Percentiles rank a stretch among this genome's conserved stretches.
phyloP scores from a whole-genome alignment of 2,888 invertebrate genomes.

The Acleris sparsana region DNA sequence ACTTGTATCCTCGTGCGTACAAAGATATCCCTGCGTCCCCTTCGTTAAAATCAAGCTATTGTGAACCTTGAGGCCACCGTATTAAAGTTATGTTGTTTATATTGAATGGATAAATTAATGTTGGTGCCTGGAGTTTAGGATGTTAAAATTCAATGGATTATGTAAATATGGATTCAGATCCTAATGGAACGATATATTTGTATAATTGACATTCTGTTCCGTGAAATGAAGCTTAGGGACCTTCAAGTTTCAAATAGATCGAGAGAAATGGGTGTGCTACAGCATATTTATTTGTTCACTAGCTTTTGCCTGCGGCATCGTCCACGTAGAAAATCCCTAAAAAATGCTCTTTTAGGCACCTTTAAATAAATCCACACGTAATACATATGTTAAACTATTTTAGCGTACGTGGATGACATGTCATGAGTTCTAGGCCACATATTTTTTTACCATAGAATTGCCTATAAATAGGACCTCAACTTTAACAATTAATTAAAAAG shows the following conservation, averaged over 20 bases:
- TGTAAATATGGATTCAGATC: constrained; percentile 36
- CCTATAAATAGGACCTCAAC: no score
- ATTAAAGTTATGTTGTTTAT: constrained; percentile 9
- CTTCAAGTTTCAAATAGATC: constrained; percentile 11
- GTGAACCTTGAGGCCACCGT: not conserved
- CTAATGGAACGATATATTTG: constrained; percentile 38
- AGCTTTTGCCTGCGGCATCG: no score
- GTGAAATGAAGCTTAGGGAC: constrained; percentile 30
- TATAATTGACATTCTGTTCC: constrained; percentile 34
- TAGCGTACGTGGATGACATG: no score
- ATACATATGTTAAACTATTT: no score
- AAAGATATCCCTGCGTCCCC: constrained; percentile 22
- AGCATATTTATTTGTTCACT: not conserved
- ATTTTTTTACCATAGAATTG: no score
- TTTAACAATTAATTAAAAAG: no score
- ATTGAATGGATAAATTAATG: constrained; percentile 3
- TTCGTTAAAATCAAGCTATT: constrained; percentile 10
- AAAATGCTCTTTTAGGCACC: no score
- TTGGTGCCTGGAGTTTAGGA: constrained; percentile 28
- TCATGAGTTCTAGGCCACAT: no score
- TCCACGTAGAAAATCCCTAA: no score
- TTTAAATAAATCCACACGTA: no score
- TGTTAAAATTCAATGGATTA: constrained; percentile 38
- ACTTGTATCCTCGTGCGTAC: constrained; percentile 42
- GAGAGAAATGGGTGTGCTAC: constrained; percentile 22